Percentiles rank a stretch among this genome's conserved stretches.
Evolutionary conservation across 2,888 invertebrate species (phyloP).

Genomic region (Xylota segnis): DNA sequence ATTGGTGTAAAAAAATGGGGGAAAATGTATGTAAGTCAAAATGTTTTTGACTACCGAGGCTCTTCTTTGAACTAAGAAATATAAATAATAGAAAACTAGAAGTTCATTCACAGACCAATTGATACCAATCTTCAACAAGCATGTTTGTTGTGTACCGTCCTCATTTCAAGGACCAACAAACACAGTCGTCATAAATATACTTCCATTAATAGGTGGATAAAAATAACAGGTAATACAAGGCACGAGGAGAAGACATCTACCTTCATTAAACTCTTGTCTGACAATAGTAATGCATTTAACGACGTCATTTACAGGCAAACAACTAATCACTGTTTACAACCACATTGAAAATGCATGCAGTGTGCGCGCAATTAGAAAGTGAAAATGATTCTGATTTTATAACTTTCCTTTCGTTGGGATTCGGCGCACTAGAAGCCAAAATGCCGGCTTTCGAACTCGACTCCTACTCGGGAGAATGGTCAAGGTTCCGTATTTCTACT

Average conservation of each 20-base stretch:
- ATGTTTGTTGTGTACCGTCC: too few relatives aligned
- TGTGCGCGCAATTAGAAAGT: slow-evolving; percentile 67
- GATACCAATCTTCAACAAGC: too few relatives aligned
- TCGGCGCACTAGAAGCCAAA: slow-evolving; percentile 77
- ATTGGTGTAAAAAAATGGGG: too few relatives aligned
- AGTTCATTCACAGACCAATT: too few relatives aligned
- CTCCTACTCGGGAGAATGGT: slow-evolving; percentile 79
- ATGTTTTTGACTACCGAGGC: too few relatives aligned
- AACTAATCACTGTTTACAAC: slow-evolving; percentile 58
- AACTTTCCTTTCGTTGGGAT: slow-evolving; percentile 77
- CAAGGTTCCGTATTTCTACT: slow-evolving; percentile 82
- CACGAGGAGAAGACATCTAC: background rate
- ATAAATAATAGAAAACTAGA: too few relatives aligned
- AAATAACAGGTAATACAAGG: background rate
- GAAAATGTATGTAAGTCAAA: too few relatives aligned
- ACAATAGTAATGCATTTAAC: slow-evolving; percentile 51
- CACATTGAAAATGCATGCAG: slow-evolving; percentile 62
- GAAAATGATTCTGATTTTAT: slow-evolving; percentile 69
- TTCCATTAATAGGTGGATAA: background rate
- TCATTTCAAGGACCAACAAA: background rate
- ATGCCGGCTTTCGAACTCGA: slow-evolving; percentile 68
- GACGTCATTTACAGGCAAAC: slow-evolving; percentile 49
- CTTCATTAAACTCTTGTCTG: background rate
- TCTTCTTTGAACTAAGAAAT: too few relatives aligned
- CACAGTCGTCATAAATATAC: background rate